Base-by-base conservation (phyloP, 2,797 vertebrate species). In the Poecilia wingei region DNA sequence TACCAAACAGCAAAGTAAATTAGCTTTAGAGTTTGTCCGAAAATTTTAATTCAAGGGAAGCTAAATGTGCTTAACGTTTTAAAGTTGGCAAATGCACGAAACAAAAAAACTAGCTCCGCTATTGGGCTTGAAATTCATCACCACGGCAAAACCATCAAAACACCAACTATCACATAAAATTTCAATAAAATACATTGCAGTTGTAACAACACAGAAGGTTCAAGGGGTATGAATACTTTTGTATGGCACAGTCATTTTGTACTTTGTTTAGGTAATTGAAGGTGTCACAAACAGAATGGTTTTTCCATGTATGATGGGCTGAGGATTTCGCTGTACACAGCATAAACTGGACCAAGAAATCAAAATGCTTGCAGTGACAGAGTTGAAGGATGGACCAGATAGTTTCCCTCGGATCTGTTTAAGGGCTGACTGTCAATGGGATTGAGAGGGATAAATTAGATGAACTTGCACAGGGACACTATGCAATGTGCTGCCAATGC, bases 391-490 rank as follows among this genome's bases (percentile, higher is more conserved):
- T 13, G 45, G 68, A 71, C 66, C 57, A 53, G 41, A 57, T 46
- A 61, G 22, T 83, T 84, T 61, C 68, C 72, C 78, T 83, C 73
- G 18, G 79, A 81, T 84, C 14, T 82, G 87, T 90, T 82, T 72
- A 94, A 92, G 91, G 91, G 92, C 94, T 94, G 93, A 88, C 80
- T 82, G 68, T 80, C 33, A 79, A 55, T 49, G 78, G 75, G 70
- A 76, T 57, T 39, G 25, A 80, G 76, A 76, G 80, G 64, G 43
- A 68, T 36, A 79, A 75, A 16, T 53, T 53, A 77, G 79, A 78
- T 72, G 57, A 93, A 87, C 82, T 87, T 92, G 92, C 91, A 94
- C 91, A 91, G 93, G 91, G 90, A 90, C 92, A 86, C 90, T 91
- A 92, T 93, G 92, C 92, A 92, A 93, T 90, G 85, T 91, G 87